phyloP scores from a whole-genome alignment of 1,140 invertebrate genomes.

The Neomicropteryx cornuta region DNA sequence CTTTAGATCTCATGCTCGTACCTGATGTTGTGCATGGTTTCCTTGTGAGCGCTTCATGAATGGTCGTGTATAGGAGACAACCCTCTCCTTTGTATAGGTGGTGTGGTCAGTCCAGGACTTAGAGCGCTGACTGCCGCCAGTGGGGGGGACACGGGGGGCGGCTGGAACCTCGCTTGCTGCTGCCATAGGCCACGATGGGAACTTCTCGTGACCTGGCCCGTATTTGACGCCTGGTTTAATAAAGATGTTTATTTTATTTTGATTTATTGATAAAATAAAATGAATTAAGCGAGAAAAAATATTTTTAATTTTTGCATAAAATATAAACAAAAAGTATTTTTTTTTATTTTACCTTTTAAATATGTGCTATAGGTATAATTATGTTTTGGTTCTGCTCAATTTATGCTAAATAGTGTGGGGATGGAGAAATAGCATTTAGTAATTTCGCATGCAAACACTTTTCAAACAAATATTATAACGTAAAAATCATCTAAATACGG shows the following conservation, averaged over 20 bases:
- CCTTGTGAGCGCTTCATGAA: constrained; percentile 51
- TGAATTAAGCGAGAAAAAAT: no score
- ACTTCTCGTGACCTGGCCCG: constrained; percentile 69
- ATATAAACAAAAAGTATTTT: no score
- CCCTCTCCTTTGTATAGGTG: constrained; percentile 61
- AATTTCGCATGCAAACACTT: no score
- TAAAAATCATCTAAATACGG: no score
- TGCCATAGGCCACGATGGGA: constrained; percentile 64
- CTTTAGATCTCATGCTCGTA: neutral
- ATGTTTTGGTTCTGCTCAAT: no score
- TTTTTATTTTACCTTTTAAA: no score
- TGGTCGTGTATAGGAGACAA: constrained; percentile 51
- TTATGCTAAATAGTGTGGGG: no score
- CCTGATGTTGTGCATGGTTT: neutral
- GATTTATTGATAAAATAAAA: no score
- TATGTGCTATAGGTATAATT: no score
- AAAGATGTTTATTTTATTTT: constrained; percentile 19
- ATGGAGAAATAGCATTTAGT: no score
- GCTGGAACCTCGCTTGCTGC: constrained; percentile 35
- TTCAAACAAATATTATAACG: no score
- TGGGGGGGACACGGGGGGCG: constrained; percentile 39
- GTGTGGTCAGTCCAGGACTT: constrained; percentile 68
- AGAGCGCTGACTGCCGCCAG: constrained; percentile 46
- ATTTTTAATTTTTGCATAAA: no score
- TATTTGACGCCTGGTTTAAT: constrained; percentile 45